Percentiles rank a stretch among this genome's conserved stretches.
These are phyloP conservation scores for Lepidostoma basale DNA, from an alignment of 1,140 invertebrate genomes.

Conservation along the genomic window DNA sequence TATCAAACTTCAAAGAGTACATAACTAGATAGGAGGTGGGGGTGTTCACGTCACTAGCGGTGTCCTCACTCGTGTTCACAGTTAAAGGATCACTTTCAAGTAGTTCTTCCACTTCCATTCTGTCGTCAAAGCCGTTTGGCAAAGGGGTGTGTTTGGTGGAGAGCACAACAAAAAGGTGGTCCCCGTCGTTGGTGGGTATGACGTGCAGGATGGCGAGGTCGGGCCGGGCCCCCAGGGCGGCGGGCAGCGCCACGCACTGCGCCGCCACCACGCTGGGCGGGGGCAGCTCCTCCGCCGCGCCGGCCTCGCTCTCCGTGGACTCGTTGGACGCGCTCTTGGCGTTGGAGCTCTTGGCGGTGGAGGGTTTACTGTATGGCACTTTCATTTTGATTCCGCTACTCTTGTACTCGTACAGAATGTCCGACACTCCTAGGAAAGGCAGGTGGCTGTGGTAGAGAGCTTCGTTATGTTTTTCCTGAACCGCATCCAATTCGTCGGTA, in stretches of 20 bases:
- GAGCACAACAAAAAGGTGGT: slow-evolving; percentile 69
- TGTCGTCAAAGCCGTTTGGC: slow-evolving; percentile 46
- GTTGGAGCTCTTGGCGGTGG: slow-evolving; percentile 33
- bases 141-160: slow-evolving; percentile 49
- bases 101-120: slow-evolving; percentile 57
- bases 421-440: slow-evolving; percentile 31
- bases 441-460: slow-evolving; percentile 28
- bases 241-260: slow-evolving; percentile 61
- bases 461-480: slow-evolving; percentile 27
- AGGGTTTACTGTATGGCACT: slow-evolving; percentile 41
- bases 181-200: slow-evolving; percentile 68
- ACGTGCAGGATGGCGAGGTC: slow-evolving; percentile 65
- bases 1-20: slow-evolving; percentile 65
- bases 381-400: slow-evolving; percentile 45
- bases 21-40: slow-evolving; percentile 51
- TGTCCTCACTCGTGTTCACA: neutral
- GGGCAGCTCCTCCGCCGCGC: slow-evolving; percentile 52
- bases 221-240: slow-evolving; percentile 53
- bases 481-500: slow-evolving; percentile 34
- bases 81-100: slow-evolving; percentile 17
- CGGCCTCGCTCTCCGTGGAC: slow-evolving; percentile 56
- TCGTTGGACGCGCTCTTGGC: slow-evolving; percentile 53
- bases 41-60: neutral
- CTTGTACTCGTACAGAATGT: slow-evolving; percentile 42
- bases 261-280: slow-evolving; percentile 51